Percentiles rank a stretch among this genome's conserved stretches.
phyloP scores from a whole-genome alignment of 2,888 invertebrate genomes.

The Cybosia mesomella region DNA sequence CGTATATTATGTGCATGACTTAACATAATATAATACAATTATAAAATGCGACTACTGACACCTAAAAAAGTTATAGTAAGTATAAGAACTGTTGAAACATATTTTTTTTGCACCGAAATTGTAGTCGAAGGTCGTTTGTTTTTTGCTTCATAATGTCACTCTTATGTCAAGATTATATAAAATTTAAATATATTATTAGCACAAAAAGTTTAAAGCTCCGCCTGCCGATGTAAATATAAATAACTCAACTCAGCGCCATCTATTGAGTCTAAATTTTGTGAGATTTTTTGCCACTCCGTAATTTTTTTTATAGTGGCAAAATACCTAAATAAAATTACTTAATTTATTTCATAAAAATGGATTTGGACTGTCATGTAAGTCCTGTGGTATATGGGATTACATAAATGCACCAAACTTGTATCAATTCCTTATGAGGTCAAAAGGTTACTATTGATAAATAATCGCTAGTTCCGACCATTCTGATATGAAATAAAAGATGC shows the following conservation, averaged over 20 bases:
- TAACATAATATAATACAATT: conserved; percentile 6
- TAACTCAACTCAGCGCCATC: not conserved
- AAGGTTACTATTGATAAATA: too few relatives aligned
- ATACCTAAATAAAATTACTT: too few relatives aligned
- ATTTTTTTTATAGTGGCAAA: too few relatives aligned
- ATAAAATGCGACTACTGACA: not conserved
- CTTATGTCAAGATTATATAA: conserved; percentile 3
- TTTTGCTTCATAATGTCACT: conserved; percentile 1
- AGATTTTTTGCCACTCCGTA: not conserved
- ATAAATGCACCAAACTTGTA: too few relatives aligned
- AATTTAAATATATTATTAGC: conserved; percentile 1
- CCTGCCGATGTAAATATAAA: not conserved
- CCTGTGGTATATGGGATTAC: too few relatives aligned
- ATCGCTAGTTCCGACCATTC: too few relatives aligned
- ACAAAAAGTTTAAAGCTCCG: conserved; percentile 1
- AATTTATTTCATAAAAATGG: too few relatives aligned
- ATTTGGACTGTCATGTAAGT: too few relatives aligned
- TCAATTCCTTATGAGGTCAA: too few relatives aligned
- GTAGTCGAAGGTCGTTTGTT: not conserved
- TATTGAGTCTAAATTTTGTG: not conserved
- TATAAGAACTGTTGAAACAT: not conserved
- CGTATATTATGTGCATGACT: not conserved
- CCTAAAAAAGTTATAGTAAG: not conserved
- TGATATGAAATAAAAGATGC: too few relatives aligned
- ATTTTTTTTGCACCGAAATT: conserved; percentile 4